Conservation (phyloP, 1,140 invertebrate species). For the Littorina saxatilis region DNA sequence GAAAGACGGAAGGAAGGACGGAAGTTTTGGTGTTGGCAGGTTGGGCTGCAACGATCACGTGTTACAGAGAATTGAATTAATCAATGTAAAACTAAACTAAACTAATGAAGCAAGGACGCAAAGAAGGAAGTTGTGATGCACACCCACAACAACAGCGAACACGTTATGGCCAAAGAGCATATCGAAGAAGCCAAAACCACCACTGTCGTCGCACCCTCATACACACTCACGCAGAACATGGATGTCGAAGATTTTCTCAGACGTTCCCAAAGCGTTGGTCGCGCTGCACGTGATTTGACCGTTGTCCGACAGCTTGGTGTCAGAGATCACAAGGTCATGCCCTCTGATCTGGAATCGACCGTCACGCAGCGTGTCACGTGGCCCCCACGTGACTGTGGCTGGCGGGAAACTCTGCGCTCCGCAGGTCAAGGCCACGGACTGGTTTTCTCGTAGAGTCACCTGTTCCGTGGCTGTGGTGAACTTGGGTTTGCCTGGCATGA, state of each 20-base stretch:
- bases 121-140: too few species aligned
- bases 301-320: slow-evolving; percentile 18
- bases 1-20: neutral
- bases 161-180: too few species aligned
- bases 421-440: neutral
- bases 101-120: too few species aligned
- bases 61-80: too few species aligned
- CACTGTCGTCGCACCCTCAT: too few species aligned
- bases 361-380: neutral
- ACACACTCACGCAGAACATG: slow-evolving; percentile 49
- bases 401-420: neutral
- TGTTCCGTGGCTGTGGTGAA: neutral
- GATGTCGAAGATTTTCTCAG: slow-evolving; percentile 35
- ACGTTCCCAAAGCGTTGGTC: slow-evolving; percentile 37
- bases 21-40: too few species aligned
- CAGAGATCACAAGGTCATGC: neutral
- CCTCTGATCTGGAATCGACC: neutral
- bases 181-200: too few species aligned
- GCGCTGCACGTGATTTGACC: slow-evolving; percentile 37
- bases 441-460: neutral
- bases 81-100: too few species aligned
- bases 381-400: neutral
- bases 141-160: too few species aligned
- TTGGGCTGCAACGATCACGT: too few species aligned
- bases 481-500: slow-evolving; percentile 4